Evolutionary conservation across 2,888 invertebrate species (phyloP), one percentile per base, ranked within the genome.

Genomic region (Diabrotica balteata): DNA sequence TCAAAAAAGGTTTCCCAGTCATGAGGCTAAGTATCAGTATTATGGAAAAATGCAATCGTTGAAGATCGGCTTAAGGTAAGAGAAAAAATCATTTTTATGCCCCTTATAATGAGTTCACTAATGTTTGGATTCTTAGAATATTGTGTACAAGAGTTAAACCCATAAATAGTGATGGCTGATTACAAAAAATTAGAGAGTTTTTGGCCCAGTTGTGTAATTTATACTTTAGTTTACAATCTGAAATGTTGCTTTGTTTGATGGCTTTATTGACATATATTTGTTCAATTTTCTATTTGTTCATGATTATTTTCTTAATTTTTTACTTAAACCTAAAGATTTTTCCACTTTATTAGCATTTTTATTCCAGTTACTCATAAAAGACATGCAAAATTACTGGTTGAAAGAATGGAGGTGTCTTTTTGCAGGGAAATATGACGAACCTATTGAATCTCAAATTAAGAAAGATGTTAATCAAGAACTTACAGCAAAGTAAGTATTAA

Each of bases 321-420:
- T 17, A 17, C 17, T 17, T 17, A 17, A 32, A 32, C 0, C 2
- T 32, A 1, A 32, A 32, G 32, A 32, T 0, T 32, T 32, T 32
- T 32, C 4, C 32, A 32, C 4, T 32, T 32, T 2, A 32, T 5
- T 32, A 32, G 2, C 1, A 5, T 32, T 32, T 32, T 68, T 60
- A 63, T 81, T 83, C 73, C 80, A 91, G 90, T 85, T 84, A 75
- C 86, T 89, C 7, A 85, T 90, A 43, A 85, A 85, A 54, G 86
- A 87, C 61, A 86, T 91, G 80, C 88, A 90, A 74, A 84, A 85
- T 10, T 84, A 87, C 46, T 91, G 90, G 90, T 82, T 91, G 0
- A 87, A 87, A 52, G 89, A 89, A 43, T 91, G 89, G 89, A 86
- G 87, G 70, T 83, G 88, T 73, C 82, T 91, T 59, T 84, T 91